Evolutionary conservation across 2,888 invertebrate species (phyloP), one percentile per base, ranked within the genome.

Genomic region (Scaptomyza flava): DNA sequence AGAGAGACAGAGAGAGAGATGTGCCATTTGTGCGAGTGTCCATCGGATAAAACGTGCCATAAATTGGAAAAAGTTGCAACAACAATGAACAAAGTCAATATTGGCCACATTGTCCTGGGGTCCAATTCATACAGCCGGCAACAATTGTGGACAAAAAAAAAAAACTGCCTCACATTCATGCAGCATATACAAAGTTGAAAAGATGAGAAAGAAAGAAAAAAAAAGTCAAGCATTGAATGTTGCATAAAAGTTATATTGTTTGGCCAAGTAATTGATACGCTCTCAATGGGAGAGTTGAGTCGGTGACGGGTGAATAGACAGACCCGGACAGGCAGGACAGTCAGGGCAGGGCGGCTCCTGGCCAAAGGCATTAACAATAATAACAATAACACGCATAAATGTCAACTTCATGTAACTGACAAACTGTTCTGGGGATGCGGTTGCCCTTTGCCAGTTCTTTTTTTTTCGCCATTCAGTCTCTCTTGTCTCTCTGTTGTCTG

Each of bases 221-320:
- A 61, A 63, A 61, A 64, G 58, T 67, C 51, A 57, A 62, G 61
- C 63, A 76, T 81, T 70, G 76, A 66, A 79, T 68, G 68, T 66
- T 61, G 65, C 78, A 79, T 63, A 80, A 79, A 78, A 80, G 69
- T 73, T 67, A 81, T 67, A 81, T 82, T 82, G 85, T 82, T 87
- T 87, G 82, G 43, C 77, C 68, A 81, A 82, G 87, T 85, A 84
- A 82, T 87, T 87, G 82, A 82, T 82, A 87, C 82, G 79, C 84
- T 82, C 79, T 81, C 67, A 77, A 72, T 72, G 72, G 56, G 38
- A 53, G 48, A 41, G 41, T 41, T 17, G 41, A 41, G 38, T n/a
- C 69, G 45, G 45, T 31, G 60, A 64, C 31, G 54, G 59, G 48
- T 50, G 57, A 46, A 54, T 47, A 31, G 48, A n/a, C n/a, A 45